phyloP scores from a whole-genome alignment of 2,797 vertebrate genomes.

The Rhyacichthys aspro region DNA sequence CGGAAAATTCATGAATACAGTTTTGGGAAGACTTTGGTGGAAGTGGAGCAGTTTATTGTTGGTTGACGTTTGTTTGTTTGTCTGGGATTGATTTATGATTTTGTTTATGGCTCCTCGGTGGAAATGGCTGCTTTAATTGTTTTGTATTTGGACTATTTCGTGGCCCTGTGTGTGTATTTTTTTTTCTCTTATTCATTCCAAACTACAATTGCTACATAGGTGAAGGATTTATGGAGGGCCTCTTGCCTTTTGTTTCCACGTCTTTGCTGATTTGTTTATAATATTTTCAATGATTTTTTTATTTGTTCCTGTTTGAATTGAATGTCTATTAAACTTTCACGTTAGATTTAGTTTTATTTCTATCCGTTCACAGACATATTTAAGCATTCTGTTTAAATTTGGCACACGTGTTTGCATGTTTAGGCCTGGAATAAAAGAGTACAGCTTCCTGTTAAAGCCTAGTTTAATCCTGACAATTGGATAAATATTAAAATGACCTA shows the following conservation, averaged over 20 bases:
- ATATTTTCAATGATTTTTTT: background rate
- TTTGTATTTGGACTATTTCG: slow-evolving; percentile 22
- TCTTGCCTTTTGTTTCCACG: slow-evolving; percentile 19
- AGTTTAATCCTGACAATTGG: no score
- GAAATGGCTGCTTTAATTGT: slow-evolving; percentile 32
- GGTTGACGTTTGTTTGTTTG: slow-evolving; percentile 54
- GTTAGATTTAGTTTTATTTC: slow-evolving; percentile 23
- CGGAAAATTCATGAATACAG: slow-evolving; percentile 66
- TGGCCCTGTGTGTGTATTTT: slow-evolving; percentile 8
- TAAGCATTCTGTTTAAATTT: background rate
- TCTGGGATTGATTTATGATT: slow-evolving; percentile 41
- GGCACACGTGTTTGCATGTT: slow-evolving; percentile 22
- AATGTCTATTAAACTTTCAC: slow-evolving; percentile 1
- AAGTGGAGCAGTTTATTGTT: slow-evolving; percentile 58
- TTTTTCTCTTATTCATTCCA: slow-evolving; percentile 8
- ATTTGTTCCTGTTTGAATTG: background rate
- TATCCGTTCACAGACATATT: no score
- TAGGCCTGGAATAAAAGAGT: slow-evolving; percentile 40
- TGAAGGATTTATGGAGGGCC: slow-evolving; percentile 17
- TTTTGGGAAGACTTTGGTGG: slow-evolving; percentile 54
- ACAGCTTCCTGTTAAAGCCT: no score
- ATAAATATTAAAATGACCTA: no score
- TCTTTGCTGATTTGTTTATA: slow-evolving; percentile 6
- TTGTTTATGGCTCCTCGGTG: slow-evolving; percentile 17
- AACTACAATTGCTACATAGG: slow-evolving; percentile 11